phyloP scores from a whole-genome alignment of 2,888 invertebrate genomes.

The Pteria penguin region DNA sequence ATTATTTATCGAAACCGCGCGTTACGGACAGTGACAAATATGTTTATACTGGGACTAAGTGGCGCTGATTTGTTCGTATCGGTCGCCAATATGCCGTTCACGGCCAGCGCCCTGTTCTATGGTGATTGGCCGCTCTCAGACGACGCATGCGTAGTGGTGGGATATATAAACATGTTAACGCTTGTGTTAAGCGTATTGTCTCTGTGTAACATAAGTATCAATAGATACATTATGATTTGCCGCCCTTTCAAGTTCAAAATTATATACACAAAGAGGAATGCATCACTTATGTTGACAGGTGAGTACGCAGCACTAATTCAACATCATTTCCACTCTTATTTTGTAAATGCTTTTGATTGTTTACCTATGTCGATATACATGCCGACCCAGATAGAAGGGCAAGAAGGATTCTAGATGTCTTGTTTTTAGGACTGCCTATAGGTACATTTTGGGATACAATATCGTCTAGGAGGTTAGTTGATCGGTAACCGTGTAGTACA shows the following conservation, averaged over 20 bases:
- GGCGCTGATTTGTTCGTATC: constrained; percentile 72
- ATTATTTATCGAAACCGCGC: constrained; percentile 53
- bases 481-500: too few species aligned
- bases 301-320: too few species aligned
- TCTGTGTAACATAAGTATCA: constrained; percentile 74
- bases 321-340: too few species aligned
- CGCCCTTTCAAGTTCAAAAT: constrained; percentile 55
- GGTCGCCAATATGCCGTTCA: constrained; percentile 70
- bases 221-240: constrained; percentile 74
- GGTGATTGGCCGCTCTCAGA: constrained; percentile 59
- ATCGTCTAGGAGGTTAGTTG: too few species aligned
- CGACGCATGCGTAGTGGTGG: constrained; percentile 60
- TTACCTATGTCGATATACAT: too few species aligned
- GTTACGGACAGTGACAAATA: constrained; percentile 60
- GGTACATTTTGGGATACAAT: too few species aligned
- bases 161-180: constrained; percentile 73
- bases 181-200: constrained; percentile 74
- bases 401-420: too few species aligned
- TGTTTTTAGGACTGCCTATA: too few species aligned
- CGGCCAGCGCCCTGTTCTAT: constrained; percentile 59
- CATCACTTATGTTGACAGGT: constrained; percentile 67
- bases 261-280: constrained; percentile 64
- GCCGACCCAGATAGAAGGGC: too few species aligned
- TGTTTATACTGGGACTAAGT: constrained; percentile 65
- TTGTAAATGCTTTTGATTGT: too few species aligned